phyloP scores from a whole-genome alignment of 2,113 vertebrate genomes.

The Macquaria ambigua region DNA sequence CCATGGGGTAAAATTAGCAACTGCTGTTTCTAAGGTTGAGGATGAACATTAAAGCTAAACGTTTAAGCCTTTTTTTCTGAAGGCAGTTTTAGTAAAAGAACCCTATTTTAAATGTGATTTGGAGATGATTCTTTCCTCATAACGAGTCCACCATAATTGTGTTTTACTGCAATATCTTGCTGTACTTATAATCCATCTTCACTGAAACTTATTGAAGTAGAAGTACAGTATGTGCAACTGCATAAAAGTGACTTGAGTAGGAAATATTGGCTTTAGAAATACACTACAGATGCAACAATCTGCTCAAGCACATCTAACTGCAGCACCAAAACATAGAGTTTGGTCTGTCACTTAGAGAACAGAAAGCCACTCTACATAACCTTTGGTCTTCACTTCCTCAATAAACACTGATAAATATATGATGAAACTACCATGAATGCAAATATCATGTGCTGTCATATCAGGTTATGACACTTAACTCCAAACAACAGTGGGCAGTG shows the following conservation, averaged over 20 bases:
- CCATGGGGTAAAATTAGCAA: not conserved
- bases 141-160: not conserved
- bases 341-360: not conserved
- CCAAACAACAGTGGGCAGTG: not conserved
- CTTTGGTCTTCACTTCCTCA: slow-evolving; percentile 45
- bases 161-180: not conserved
- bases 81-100: not conserved
- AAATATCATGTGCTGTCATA: slow-evolving; percentile 38
- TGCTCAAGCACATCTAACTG: not conserved
- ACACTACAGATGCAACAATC: not conserved
- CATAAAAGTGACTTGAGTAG: not conserved
- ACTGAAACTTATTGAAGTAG: not conserved
- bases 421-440: slow-evolving; percentile 32
- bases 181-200: not conserved
- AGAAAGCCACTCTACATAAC: not conserved
- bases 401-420: slow-evolving; percentile 47
- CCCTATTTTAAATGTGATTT: not conserved
- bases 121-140: not conserved
- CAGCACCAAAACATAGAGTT: not conserved
- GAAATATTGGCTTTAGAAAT: not conserved
- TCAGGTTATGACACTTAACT: not conserved
- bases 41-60: not conserved
- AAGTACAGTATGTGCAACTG: not conserved
- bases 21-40: not conserved
- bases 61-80: not conserved